These are phyloP conservation scores for Chaetorhynchus papuensis DNA, from an alignment of 2,113 vertebrate genomes.

Conservation along the genomic window DNA sequence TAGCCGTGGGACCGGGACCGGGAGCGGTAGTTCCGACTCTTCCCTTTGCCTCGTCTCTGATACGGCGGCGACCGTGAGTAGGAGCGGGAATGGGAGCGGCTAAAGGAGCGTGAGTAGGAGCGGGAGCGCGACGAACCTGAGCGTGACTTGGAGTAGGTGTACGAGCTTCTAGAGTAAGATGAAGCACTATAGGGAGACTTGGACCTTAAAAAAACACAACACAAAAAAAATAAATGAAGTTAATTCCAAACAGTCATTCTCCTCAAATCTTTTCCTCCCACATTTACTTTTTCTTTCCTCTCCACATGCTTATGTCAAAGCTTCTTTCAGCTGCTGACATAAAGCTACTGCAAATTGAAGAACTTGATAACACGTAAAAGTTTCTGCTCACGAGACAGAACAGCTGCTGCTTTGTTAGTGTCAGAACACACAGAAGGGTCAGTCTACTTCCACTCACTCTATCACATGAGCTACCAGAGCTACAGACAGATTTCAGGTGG, in stretches of 20 bases:
- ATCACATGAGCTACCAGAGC: background rate
- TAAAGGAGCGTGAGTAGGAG: conserved; percentile 86
- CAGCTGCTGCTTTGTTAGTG: conserved; percentile 55
- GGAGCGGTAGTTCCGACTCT: conserved; percentile 82
- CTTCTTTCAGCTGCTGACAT: conserved; percentile 57
- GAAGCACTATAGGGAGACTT: conserved; percentile 90
- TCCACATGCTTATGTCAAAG: conserved; percentile 57
- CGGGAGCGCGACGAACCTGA: conserved; percentile 84
- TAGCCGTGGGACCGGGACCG: conserved; percentile 84
- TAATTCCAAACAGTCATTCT: conserved; percentile 27
- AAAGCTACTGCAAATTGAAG: conserved; percentile 38
- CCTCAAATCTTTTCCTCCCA: background rate
- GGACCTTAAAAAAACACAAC: conserved; percentile 79
- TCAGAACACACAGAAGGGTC: conserved; percentile 27
- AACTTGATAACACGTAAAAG: background rate
- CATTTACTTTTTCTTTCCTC: conserved; percentile 19
- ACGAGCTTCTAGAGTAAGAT: conserved; percentile 82
- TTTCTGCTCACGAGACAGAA: conserved; percentile 33
- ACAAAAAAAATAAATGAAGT: conserved; percentile 22
- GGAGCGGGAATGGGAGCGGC: conserved; percentile 87
- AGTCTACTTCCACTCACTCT: conserved; percentile 35
- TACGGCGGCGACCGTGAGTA: conserved; percentile 84
- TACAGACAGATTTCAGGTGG: conserved; percentile 26
- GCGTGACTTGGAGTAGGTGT: conserved; percentile 89
- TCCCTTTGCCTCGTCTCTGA: conserved; percentile 76